A percentile compares a stretch with the other conserved stretches of the same genome.
These are phyloP conservation scores for Sesia apiformis DNA, from an alignment of 2,888 invertebrate genomes.

Conservation along the genomic window DNA sequence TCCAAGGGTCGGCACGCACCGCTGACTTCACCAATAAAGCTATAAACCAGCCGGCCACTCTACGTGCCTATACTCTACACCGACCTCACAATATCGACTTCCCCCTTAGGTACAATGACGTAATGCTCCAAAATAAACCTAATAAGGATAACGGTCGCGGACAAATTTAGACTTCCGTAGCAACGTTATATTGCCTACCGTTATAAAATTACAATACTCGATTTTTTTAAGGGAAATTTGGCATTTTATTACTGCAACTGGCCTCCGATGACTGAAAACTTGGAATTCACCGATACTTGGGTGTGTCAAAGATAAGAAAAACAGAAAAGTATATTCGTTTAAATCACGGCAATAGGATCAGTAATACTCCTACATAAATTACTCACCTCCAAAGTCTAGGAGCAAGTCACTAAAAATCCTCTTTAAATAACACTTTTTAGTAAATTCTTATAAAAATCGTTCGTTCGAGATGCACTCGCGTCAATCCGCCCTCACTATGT, in stretches of 20 bases:
- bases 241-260: neutral
- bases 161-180: slow-evolving; percentile 33
- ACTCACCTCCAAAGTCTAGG: slow-evolving; percentile 32
- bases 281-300: slow-evolving; percentile 48
- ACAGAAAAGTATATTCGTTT: slow-evolving; percentile 3
- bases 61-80: slow-evolving; percentile 18
- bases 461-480: slow-evolving; percentile 53
- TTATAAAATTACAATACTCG: neutral
- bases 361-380: neutral
- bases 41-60: slow-evolving; percentile 7
- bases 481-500: slow-evolving; percentile 23
- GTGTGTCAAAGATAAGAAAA: slow-evolving; percentile 53
- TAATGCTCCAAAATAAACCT: slow-evolving; percentile 72
- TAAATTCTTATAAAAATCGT: slow-evolving; percentile 36
- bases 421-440: slow-evolving; percentile 24
- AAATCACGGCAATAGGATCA: neutral
- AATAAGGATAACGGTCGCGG: slow-evolving; percentile 47
- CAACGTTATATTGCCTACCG: slow-evolving; percentile 3
- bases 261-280: slow-evolving; percentile 2
- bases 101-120: slow-evolving; percentile 53
- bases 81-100: slow-evolving; percentile 19
- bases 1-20: slow-evolving; percentile 24
- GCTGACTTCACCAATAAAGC: slow-evolving; percentile 19
- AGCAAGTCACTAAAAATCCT: slow-evolving; percentile 17
- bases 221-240: neutral